Conservation (phyloP, 2,888 invertebrate species). For the Willowsia nigromaculata region DNA sequence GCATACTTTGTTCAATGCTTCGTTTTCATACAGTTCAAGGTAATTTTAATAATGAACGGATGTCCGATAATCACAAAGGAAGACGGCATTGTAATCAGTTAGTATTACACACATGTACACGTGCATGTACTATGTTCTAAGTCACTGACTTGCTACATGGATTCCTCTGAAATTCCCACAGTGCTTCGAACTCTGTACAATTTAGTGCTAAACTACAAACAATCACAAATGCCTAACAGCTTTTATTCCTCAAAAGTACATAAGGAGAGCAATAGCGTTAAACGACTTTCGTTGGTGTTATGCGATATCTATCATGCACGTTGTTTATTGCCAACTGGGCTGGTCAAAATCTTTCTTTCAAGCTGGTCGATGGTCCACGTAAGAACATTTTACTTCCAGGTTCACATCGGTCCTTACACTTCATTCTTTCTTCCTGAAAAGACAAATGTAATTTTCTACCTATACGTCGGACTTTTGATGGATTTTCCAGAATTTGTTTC, state of each 20-base stretch:
- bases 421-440: neutral
- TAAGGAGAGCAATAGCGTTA: no score
- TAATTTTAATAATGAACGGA: neutral
- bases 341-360: no score
- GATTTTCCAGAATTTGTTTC: constrained; percentile 41
- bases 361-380: no score
- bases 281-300: no score
- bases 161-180: constrained; percentile 32
- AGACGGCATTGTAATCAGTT: constrained; percentile 6
- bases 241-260: no score
- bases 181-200: no score
- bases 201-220: no score
- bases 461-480: neutral
- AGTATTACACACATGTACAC: neutral
- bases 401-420: neutral
- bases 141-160: constrained; percentile 58
- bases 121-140: neutral
- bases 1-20: neutral
- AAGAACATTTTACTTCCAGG: neutral
- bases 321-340: no score
- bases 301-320: no score
- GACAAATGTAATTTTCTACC: neutral
- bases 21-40: neutral
- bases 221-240: no score
- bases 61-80: neutral